Evolutionary conservation across 2,888 invertebrate species (phyloP).

Genomic region (Anorthoa munda): DNA sequence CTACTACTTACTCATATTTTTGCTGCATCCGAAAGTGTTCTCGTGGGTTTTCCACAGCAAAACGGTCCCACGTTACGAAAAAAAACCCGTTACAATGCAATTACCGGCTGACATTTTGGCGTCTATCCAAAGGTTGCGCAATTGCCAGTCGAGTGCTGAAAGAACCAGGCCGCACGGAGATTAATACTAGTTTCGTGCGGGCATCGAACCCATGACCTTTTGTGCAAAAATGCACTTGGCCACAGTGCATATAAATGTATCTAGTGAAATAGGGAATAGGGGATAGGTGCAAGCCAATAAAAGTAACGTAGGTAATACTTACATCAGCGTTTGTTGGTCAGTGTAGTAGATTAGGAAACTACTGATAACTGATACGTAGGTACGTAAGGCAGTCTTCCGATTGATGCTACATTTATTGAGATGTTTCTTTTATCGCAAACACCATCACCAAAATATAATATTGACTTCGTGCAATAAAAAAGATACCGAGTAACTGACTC

Average conservation of each 20-base stretch:
- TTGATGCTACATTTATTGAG: background rate
- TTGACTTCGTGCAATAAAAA: background rate
- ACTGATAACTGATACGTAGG: background rate
- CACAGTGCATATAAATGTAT: background rate
- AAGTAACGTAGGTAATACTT: no score
- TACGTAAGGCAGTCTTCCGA: no score
- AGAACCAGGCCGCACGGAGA: background rate
- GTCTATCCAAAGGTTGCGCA: constrained; percentile 34
- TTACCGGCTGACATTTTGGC: constrained; percentile 27
- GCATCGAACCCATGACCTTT: constrained; percentile 14
- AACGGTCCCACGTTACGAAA: background rate
- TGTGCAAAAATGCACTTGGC: background rate
- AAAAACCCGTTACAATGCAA: constrained; percentile 7
- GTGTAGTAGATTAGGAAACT: background rate
- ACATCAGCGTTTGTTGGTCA: background rate
- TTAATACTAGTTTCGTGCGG: constrained; percentile 17
- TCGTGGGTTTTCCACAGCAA: background rate
- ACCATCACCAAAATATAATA: background rate
- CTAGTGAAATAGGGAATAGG: background rate
- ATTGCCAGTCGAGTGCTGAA: background rate
- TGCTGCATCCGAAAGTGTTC: background rate
- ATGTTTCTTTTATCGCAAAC: background rate
- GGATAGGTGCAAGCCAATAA: background rate
- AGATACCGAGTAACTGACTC: constrained; percentile 1
- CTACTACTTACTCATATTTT: background rate